Evolutionary conservation across 2,113 vertebrate genomes (phyloP), one percentile per base, ranked within the genome.

Genomic region (Phyllopteryx taeniolatus): DNA sequence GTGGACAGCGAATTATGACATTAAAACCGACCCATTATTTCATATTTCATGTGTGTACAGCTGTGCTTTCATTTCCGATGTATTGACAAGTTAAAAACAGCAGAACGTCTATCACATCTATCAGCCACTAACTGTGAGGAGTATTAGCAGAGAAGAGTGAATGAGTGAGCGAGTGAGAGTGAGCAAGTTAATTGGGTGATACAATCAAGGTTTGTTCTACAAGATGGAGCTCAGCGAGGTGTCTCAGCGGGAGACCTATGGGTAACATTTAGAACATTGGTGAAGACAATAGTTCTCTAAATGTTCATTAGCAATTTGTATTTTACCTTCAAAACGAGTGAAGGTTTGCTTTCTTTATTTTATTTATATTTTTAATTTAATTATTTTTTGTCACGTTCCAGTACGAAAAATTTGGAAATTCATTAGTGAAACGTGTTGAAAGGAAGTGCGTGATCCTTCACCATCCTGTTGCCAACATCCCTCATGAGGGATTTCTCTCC

Each of bases 401-500:
- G 12, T 64, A 64, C 51, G 15, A 27, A 27, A 51, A 54, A 68
- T 19, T 51, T 33, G 11, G 35, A 54, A 72, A 65, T 10, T 11
- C 4, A 65, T 65, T 39, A 31, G n/a, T 13, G 7, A 17, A 67
- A 33, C 10, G 49, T 54, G 12, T 49, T 42, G 22, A 57, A 66
- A 56, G 69, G 53, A 71, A 74, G 39, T 62, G 1, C 54, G 61
- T 68, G 39, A 19, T 31, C 54, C 5, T 76, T 67, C 44, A 4
- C 70, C 67, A 53, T 60, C 39, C 2, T 31, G 65, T 42, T 14
- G 76, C 79, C 82, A 75, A 73, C 62, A 66, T 56, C 64, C 70
- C 70, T 77, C 73, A 42, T 74, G 82, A 85, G 86, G 86, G 91
- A 91, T 91, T 83, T 83, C 85, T 86, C 74, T 87, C 89, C 90